A percentile compares a stretch with the other conserved stretches of the same genome.
Conservation (phyloP, 2,888 invertebrate species). For the Lochmaea crataegi region DNA sequence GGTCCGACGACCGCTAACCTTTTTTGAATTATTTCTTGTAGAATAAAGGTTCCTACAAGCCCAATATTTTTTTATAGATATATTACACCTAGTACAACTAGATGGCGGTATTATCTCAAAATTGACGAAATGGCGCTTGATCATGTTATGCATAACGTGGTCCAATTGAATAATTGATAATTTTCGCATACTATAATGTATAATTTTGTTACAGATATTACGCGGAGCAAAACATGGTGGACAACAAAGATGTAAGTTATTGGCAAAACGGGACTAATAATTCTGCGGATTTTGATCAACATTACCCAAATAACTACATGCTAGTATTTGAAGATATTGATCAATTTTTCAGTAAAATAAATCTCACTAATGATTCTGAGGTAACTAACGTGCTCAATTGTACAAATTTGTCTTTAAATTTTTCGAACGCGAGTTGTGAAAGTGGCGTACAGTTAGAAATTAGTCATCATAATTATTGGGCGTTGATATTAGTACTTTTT, state of each 20-base stretch:
- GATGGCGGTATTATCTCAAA: no score
- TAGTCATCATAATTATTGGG: conserved; percentile 84
- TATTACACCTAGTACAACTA: no score
- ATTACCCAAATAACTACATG: conserved; percentile 68
- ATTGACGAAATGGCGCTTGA: no score
- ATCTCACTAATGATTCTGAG: conserved; percentile 68
- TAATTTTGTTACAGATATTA: conserved; percentile 40
- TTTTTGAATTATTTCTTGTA: no score
- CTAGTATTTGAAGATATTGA: conserved; percentile 81
- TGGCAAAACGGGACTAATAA: conserved; percentile 50
- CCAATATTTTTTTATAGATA: no score
- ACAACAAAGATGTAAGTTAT: conserved; percentile 42
- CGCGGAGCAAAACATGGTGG: conserved; percentile 49
- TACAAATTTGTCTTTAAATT: conserved; percentile 61
- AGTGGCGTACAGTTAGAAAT: conserved; percentile 49
- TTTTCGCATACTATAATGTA: no score
- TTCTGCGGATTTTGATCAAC: conserved; percentile 42
- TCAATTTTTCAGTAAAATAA: conserved; percentile 77
- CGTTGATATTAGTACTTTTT: conserved; percentile 87
- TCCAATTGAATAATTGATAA: neutral
- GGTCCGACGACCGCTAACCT: no score
- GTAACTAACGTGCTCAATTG: conserved; percentile 66
- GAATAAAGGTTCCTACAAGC: no score
- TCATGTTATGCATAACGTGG: no score
- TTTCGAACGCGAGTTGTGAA: conserved; percentile 66